Percentiles rank a stretch among this genome's conserved stretches.
These are phyloP conservation scores for Lasioglossum albipes DNA, from an alignment of 1,140 invertebrate species.

Conservation along the genomic window DNA sequence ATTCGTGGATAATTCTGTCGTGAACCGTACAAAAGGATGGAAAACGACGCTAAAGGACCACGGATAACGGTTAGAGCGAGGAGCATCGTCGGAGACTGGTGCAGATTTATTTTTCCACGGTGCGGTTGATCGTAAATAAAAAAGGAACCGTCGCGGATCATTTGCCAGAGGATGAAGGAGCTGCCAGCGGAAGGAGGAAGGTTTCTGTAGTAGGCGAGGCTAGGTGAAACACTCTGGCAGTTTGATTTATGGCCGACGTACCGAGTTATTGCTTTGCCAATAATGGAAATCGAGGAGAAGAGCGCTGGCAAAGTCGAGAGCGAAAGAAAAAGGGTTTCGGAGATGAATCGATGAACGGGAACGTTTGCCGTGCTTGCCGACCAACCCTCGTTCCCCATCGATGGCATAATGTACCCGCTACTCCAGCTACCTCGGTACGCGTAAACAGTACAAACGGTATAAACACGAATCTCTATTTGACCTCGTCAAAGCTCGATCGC, in stretches of 20 bases:
- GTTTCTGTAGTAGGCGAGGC: constrained; percentile 56
- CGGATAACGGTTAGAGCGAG: no score
- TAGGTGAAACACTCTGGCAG: constrained; percentile 68
- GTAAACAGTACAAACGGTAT: background rate
- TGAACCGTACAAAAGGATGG: no score
- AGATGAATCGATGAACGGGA: constrained; percentile 67
- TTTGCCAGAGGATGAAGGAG: constrained; percentile 63
- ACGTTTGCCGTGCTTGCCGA: constrained; percentile 8
- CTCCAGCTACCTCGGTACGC: background rate
- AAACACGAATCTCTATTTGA: no score
- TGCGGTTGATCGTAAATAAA: constrained; percentile 41
- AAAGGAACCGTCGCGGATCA: constrained; percentile 59
- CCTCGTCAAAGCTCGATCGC: no score
- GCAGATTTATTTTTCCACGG: constrained; percentile 42
- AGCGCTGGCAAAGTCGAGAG: constrained; percentile 59
- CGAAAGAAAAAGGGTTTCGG: constrained; percentile 64
- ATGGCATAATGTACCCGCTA: constrained; percentile 3
- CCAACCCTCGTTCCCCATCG: constrained; percentile 50
- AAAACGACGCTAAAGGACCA: no score
- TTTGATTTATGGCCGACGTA: constrained; percentile 79
- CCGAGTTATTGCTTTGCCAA: constrained; percentile 79
- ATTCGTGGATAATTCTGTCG: no score
- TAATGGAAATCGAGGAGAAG: constrained; percentile 73
- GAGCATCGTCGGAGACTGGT: no score
- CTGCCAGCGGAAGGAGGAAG: constrained; percentile 40